These are phyloP conservation scores for Grapholita molesta DNA, from an alignment of 1,140 invertebrate genomes.

Conservation along the genomic window DNA sequence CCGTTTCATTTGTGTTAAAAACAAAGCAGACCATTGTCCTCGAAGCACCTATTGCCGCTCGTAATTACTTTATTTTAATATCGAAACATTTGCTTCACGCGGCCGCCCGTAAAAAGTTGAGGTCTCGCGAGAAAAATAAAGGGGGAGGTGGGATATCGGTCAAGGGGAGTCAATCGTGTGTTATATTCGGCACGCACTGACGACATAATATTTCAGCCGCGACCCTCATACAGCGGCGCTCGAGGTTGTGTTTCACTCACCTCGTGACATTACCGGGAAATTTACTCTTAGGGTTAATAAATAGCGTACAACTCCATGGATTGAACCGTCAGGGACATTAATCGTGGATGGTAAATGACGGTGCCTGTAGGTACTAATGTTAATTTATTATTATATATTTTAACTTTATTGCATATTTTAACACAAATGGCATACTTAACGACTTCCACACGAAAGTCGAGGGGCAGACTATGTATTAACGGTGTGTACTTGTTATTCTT, in stretches of 20 bases:
- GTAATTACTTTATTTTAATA: conserved; percentile 15
- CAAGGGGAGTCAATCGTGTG: not conserved
- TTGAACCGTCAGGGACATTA: too few relatives aligned
- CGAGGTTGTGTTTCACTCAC: not conserved
- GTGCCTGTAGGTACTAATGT: too few relatives aligned
- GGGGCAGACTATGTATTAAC: too few relatives aligned
- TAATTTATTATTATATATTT: too few relatives aligned
- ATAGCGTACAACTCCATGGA: too few relatives aligned
- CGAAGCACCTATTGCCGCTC: conserved; percentile 1
- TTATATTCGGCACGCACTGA: conserved; percentile 3
- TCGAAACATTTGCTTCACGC: conserved; percentile 1
- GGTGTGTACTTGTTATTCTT: too few relatives aligned
- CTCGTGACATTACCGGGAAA: too few relatives aligned
- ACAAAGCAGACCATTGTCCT: conserved; percentile 1
- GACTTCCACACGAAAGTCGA: too few relatives aligned
- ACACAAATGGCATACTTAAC: too few relatives aligned
- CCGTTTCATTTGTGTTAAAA: conserved; percentile 8
- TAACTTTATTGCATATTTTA: too few relatives aligned
- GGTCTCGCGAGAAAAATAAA: conserved; percentile 15
- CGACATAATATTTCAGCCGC: not conserved
- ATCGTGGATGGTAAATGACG: too few relatives aligned
- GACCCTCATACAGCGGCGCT: not conserved
- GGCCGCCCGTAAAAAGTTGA: not conserved
- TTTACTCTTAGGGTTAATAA: too few relatives aligned
- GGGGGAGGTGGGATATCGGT: not conserved